Evolutionary conservation across 2,888 invertebrate species (phyloP).

Genomic region (Pilophorus perplexus): DNA sequence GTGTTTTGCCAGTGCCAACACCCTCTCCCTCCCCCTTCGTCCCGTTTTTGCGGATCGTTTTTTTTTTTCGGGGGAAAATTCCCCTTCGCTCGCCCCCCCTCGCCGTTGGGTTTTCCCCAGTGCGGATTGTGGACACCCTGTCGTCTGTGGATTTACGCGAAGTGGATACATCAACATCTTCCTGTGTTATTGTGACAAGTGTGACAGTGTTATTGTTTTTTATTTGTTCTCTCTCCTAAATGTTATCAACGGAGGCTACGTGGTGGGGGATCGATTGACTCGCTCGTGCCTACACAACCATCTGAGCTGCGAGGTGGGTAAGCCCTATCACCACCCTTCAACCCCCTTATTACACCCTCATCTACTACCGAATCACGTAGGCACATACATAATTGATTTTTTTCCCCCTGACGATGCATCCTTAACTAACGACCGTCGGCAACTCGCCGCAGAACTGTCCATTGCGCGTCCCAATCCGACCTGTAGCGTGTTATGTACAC

Average conservation of each 20-base stretch:
- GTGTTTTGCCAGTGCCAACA: conserved; percentile 22
- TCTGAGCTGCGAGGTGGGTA: conserved; percentile 22
- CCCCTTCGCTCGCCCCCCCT: neutral
- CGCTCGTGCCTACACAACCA: neutral
- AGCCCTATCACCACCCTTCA: conserved; percentile 21
- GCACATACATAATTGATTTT: conserved; percentile 5
- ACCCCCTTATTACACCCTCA: neutral
- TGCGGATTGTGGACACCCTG: conserved; percentile 14
- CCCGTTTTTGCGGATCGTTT: neutral
- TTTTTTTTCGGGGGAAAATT: neutral
- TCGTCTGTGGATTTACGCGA: conserved; percentile 6
- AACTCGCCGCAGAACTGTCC: no score
- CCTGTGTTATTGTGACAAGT: conserved; percentile 14
- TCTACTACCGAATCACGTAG: no score
- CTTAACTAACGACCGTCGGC: no score
- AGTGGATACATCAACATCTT: neutral
- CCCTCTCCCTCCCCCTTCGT: conserved; percentile 12
- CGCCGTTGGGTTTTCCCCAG: conserved; percentile 2
- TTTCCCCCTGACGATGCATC: no score
- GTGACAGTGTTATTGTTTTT: conserved; percentile 27
- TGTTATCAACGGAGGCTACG: neutral
- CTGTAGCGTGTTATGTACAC: no score
- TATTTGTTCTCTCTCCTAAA: neutral
- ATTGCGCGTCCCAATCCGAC: no score
- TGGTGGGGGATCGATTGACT: conserved; percentile 35